A percentile compares a stretch with the other conserved stretches of the same genome.
Conservation (phyloP, 1,140 invertebrate species). For the Pararge aegeria region DNA sequence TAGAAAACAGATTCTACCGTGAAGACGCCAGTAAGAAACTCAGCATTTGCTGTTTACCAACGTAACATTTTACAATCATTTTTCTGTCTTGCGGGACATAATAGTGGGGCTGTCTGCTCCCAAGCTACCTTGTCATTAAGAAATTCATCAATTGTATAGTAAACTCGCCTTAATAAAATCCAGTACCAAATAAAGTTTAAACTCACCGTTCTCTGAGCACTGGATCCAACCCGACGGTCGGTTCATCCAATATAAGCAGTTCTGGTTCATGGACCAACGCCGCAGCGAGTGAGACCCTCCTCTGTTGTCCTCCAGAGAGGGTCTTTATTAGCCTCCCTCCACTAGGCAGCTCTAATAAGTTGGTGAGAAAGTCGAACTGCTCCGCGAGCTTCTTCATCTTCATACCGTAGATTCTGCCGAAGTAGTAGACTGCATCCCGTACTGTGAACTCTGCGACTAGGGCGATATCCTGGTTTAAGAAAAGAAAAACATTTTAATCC, state of each 20-base stretch:
- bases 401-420: conserved; percentile 93
- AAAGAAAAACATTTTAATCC: background rate
- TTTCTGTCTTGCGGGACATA: no score
- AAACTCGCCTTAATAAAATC: no score
- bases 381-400: conserved; percentile 82
- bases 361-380: conserved; percentile 84
- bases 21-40: no score
- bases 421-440: conserved; percentile 91
- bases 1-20: no score
- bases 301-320: conserved; percentile 93
- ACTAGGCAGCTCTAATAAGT: conserved; percentile 87
- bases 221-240: conserved; percentile 95
- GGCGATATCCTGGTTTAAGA: conserved; percentile 87
- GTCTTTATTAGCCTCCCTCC: conserved; percentile 82
- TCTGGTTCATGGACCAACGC: conserved; percentile 93
- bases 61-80: no score
- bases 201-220: conserved; percentile 90
- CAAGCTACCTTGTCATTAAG: no score
- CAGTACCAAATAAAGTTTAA: no score
- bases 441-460: conserved; percentile 93
- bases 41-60: no score
- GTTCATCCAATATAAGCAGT: conserved; percentile 94
- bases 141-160: no score
- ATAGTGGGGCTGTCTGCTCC: no score
- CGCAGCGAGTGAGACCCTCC: conserved; percentile 92